phyloP scores from a whole-genome alignment of 37 sponge, comb jelly and placozoan genomes.

The Bolinopsis microptera region DNA sequence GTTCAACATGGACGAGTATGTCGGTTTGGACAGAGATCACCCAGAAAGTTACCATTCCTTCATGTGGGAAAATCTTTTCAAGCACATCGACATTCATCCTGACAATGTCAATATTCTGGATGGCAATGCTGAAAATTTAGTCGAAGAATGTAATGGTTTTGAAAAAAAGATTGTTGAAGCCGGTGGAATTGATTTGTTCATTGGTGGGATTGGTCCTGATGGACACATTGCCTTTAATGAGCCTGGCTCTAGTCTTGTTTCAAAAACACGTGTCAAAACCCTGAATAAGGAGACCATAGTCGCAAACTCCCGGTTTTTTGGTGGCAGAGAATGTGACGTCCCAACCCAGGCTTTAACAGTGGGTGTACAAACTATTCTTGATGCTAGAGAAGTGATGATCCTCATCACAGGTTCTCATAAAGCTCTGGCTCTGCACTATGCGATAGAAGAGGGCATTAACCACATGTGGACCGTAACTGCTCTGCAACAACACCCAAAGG shows the following conservation, averaged over 20 bases:
- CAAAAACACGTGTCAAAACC: slow-evolving; percentile 87
- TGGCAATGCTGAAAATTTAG: slow-evolving; percentile 82
- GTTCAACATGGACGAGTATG: slow-evolving; percentile 99
- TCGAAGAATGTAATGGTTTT: slow-evolving; percentile 77
- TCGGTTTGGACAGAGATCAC: slow-evolving; percentile 84
- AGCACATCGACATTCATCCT: slow-evolving; percentile 95
- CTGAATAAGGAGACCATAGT: slow-evolving; percentile 89
- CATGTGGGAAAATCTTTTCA: slow-evolving; percentile 95
- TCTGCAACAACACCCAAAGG: slow-evolving; percentile 83
- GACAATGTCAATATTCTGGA: slow-evolving; percentile 88
- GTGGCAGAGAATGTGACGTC: slow-evolving; percentile 74
- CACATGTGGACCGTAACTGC: slow-evolving; percentile 99
- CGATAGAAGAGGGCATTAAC: slow-evolving; percentile 93
- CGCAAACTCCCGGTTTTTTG: slow-evolving; percentile 95
- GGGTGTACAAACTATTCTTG: slow-evolving; percentile 95
- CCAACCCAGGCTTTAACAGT: slow-evolving; percentile 92
- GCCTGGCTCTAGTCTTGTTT: slow-evolving; percentile 91
- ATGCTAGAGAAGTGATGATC: slow-evolving; percentile 95
- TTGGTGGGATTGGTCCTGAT: slow-evolving; percentile 97
- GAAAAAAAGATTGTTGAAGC: slow-evolving; percentile 78
- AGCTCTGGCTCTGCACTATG: slow-evolving; percentile 91
- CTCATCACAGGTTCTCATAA: slow-evolving; percentile 90
- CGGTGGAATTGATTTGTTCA: slow-evolving; percentile 93
- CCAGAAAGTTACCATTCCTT: slow-evolving; percentile 93
- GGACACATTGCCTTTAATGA: slow-evolving; percentile 99